phyloP scores from a whole-genome alignment of 1,140 invertebrate species.

The Agrilus planipennis region DNA sequence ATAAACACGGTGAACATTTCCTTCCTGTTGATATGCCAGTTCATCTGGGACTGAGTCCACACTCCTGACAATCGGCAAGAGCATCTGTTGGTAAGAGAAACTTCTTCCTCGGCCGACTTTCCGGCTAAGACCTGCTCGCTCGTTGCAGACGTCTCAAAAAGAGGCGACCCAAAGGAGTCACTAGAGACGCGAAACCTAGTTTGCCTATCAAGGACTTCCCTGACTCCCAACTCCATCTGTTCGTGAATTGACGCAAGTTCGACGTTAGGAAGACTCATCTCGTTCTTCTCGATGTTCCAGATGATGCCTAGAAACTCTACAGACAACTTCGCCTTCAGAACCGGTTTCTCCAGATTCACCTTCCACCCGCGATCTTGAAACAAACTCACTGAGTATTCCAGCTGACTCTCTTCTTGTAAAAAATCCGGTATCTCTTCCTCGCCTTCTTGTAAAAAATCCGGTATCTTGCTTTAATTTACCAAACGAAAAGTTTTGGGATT shows the following conservation, averaged over 20 bases:
- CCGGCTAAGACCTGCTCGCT: not conserved
- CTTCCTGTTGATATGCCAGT: not conserved
- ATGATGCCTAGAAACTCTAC: conserved; percentile 6
- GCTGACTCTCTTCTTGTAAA: not conserved
- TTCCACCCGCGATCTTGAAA: not conserved
- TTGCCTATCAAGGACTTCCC: conserved; percentile 6
- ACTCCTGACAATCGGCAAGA: not conserved
- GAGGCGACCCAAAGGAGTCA: conserved; percentile 35
- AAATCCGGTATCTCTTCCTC: not conserved
- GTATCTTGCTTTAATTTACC: no score
- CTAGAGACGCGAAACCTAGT: conserved; percentile 38
- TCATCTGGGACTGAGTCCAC: not conserved
- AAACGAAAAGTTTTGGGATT: not conserved
- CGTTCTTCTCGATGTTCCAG: conserved; percentile 3
- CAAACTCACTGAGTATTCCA: no score
- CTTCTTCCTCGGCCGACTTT: not conserved
- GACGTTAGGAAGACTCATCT: not conserved
- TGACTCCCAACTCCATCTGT: not conserved
- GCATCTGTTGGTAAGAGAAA: not conserved
- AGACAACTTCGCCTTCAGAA: not conserved
- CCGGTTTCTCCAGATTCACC: conserved; percentile 2
- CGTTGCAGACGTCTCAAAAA: not conserved
- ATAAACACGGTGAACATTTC: not conserved
- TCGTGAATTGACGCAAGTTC: not conserved
- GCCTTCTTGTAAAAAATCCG: not conserved